phyloP scores from a whole-genome alignment of 2,888 invertebrate genomes.

The Parnassius glacialis region DNA sequence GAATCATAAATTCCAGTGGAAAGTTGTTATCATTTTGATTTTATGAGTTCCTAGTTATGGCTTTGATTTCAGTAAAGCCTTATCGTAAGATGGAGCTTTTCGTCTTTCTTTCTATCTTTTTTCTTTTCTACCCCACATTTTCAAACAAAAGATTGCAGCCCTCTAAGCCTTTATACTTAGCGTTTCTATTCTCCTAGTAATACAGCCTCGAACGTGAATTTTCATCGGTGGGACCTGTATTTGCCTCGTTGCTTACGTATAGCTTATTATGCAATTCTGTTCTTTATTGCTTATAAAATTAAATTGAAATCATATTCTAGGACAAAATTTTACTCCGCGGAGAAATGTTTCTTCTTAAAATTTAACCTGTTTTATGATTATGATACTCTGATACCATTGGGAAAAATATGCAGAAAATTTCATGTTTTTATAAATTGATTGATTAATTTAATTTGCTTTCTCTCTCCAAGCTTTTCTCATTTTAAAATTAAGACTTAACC shows the following conservation, averaged over 20 bases:
- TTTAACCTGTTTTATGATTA: constrained; percentile 31
- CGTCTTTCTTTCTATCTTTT: too few species aligned
- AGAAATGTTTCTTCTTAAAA: background rate
- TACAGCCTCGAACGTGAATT: constrained; percentile 49
- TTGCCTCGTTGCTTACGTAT: too few species aligned
- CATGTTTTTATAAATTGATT: constrained; percentile 57
- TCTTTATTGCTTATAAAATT: constrained; percentile 8
- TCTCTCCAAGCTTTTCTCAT: background rate
- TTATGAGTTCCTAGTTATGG: constrained; percentile 1
- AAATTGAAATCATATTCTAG: background rate
- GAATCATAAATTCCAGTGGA: too few species aligned
- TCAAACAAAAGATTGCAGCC: too few species aligned
- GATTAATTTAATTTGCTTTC: constrained; percentile 26
- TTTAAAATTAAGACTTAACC: too few species aligned
- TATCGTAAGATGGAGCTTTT: too few species aligned
- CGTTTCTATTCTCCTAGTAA: constrained; percentile 44
- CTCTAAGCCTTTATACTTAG: constrained; percentile 7
- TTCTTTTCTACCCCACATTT: too few species aligned
- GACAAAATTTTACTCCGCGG: background rate
- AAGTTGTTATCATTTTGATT: constrained; percentile 23
- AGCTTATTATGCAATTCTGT: background rate
- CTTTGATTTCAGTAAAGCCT: background rate
- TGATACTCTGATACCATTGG: constrained; percentile 50
- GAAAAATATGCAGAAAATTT: constrained; percentile 75
- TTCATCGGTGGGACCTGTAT: constrained; percentile 25